Base-by-base conservation (phyloP, 2,113 vertebrate genomes). In the Grus americana region DNA sequence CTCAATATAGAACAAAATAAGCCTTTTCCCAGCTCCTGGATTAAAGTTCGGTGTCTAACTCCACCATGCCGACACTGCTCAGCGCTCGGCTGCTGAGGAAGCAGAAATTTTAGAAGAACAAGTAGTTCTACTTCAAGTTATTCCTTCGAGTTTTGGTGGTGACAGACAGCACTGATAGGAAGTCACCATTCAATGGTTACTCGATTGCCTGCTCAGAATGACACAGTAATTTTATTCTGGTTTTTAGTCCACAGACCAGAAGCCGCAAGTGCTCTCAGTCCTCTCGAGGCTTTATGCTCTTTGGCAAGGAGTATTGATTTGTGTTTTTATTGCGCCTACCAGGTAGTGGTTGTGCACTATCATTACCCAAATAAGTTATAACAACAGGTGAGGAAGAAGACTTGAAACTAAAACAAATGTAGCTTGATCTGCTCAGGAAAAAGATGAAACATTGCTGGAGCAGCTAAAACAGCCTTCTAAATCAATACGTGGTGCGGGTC, bases 151-250 rank as follows among this genome's bases (percentile, higher is more conserved):
- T 72, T 91, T 85, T 30, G 47, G 52, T 72, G 23, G 10, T 91
- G 91, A 73, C 54, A 71, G 58, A 71, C 71, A 66, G 57, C 11
- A 83, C 2, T 57, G 58, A 61, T 30, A 90, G 84, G 80, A 83
- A 86, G 47, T 59, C 95, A 92, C 66, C 57, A 91, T 42, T 54
- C 91, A 52, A 34, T 58, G 82, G 82, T 74, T 91, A 84, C 47
- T 94, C 74, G 71, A 9, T n/a, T 78, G 40, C 79, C 92, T 93
- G 44, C 95, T 95, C 86, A 92, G 91, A 80, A 90, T n/a, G 70
- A 94, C 78, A 66, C 62, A 63, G 90, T 94, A 71, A 85, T 92
- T 93, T 87, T 70, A 73, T 80, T 42, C 82, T 66, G 79, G 92
- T 93, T 95, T 66, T 92, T 19, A 80, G 29, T 20, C 58, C 82